Evolutionary conservation across 2,888 invertebrate genomes (phyloP).

Genomic region (Stenoptilia bipunctidactyla): DNA sequence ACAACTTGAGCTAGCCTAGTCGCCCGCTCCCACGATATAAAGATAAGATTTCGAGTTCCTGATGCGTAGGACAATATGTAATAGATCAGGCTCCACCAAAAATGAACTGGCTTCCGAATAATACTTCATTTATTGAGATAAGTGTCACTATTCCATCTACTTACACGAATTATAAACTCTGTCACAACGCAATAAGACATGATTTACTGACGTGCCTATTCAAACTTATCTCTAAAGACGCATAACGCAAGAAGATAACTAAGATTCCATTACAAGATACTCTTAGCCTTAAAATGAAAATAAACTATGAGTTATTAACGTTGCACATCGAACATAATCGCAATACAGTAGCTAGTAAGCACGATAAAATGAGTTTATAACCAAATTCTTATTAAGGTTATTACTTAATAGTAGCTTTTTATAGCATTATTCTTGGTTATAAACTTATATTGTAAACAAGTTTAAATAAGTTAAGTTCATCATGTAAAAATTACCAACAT

Average conservation of each 20-base stretch:
- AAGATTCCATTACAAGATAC: constrained; percentile 1
- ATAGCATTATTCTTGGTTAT: no score
- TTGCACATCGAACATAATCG: background rate
- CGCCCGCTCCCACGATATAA: constrained; percentile 58
- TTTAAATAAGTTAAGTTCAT: no score
- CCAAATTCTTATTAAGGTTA: no score
- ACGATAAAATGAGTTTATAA: no score
- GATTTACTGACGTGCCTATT: no score
- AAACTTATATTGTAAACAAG: no score
- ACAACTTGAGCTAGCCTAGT: no score
- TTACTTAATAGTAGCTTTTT: no score
- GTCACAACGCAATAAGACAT: no score
- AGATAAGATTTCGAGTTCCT: constrained; percentile 62
- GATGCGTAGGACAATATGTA: constrained; percentile 62
- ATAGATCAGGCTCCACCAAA: constrained; percentile 50
- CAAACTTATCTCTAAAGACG: no score
- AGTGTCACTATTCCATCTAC: constrained; percentile 32
- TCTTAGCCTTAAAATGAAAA: background rate
- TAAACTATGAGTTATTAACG: background rate
- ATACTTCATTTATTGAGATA: constrained; percentile 61
- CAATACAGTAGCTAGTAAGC: background rate
- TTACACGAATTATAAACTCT: no score
- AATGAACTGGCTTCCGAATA: constrained; percentile 42
- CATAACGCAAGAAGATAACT: background rate
- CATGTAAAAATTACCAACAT: no score